phyloP scores from a whole-genome alignment of 2,888 invertebrate genomes.

The Cheiracanthium punctorium region DNA sequence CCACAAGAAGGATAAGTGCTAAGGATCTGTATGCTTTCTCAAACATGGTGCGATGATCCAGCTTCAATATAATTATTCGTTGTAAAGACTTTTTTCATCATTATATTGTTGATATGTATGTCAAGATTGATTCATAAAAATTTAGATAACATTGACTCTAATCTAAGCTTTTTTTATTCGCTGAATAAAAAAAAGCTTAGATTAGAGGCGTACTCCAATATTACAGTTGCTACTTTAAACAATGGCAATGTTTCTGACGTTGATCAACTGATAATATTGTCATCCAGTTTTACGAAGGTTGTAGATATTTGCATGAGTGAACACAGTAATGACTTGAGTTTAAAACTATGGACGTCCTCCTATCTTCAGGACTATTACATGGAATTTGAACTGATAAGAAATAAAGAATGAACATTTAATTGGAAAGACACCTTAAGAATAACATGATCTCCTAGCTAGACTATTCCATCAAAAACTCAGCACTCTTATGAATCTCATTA shows the following conservation, averaged over 20 bases:
- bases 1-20: slow-evolving; percentile 72
- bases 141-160: slow-evolving; percentile 73
- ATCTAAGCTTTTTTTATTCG: too few species aligned
- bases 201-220: slow-evolving; percentile 72
- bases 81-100: slow-evolving; percentile 74
- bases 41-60: slow-evolving; percentile 72
- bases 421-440: slow-evolving; percentile 71
- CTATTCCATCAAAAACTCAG: too few species aligned
- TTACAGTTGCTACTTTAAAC: too few species aligned
- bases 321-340: too few species aligned
- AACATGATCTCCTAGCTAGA: slow-evolving; percentile 76
- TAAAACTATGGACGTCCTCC: not conserved
- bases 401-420: too few species aligned
- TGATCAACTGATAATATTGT: too few species aligned
- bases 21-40: slow-evolving; percentile 73
- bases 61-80: slow-evolving; percentile 68
- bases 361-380: not conserved
- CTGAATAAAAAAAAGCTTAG: slow-evolving; percentile 75
- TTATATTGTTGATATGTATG: slow-evolving; percentile 75
- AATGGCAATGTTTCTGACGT: too few species aligned
- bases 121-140: slow-evolving; percentile 75
- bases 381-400: too few species aligned
- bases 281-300: too few species aligned
- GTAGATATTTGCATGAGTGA: too few species aligned
- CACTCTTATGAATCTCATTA: slow-evolving; percentile 21